Conservation (phyloP, 2,888 invertebrate genomes). For the Apamea epomidion region DNA sequence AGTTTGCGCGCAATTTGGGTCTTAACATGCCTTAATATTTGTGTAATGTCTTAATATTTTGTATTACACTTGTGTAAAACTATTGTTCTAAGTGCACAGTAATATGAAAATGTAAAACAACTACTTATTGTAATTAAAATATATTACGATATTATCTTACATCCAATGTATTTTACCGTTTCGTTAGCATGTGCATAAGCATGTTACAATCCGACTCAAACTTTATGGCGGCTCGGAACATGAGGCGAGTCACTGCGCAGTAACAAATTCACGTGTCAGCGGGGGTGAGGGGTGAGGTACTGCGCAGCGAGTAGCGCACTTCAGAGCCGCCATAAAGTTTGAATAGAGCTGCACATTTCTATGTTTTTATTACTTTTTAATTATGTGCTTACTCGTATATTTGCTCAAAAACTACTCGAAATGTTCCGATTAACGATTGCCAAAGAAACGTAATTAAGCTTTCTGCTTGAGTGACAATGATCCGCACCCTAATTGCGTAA, state of each 20-base stretch:
- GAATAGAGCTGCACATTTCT: neutral
- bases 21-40: neutral
- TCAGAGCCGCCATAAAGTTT: neutral
- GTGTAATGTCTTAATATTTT: no score
- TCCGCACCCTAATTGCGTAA: no score
- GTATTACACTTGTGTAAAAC: neutral
- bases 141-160: neutral
- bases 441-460: neutral
- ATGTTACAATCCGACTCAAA: neutral
- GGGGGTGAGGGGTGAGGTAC: neutral
- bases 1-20: slow-evolving; percentile 1
- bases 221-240: neutral
- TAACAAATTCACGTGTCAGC: neutral
- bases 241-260: neutral
- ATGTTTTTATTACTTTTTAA: neutral
- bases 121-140: neutral
- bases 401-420: neutral
- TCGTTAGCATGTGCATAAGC: slow-evolving; percentile 18
- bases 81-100: neutral
- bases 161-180: neutral
- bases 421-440: neutral
- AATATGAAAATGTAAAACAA: neutral
- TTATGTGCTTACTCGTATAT: no score
- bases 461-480: neutral
- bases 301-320: neutral